Evolutionary conservation across 2,113 vertebrate species (phyloP), one percentile per base, ranked within the genome.

Genomic region (Xyliphius kryptos): DNA sequence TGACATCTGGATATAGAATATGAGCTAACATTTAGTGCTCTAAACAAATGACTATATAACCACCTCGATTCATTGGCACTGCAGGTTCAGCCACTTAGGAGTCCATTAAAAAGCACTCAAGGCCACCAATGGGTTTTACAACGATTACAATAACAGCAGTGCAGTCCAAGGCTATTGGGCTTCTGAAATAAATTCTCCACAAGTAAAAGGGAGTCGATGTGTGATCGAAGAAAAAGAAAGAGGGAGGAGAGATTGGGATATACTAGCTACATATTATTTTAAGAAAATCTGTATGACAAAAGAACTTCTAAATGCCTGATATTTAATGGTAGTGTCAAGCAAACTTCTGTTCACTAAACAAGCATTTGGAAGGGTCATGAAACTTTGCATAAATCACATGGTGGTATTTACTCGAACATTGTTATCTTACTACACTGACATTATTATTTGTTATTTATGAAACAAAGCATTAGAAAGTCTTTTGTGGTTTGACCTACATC

Each of bases 101-200:
- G 62, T 69, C 67, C 67, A 73, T 72, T 76, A 70, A 73, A 76
- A 76, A 70, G 63, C 63, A 73, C 70, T 73, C 71, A 67, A 40
- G 32, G 38, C 49, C 43, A 15, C 54, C 56, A 65, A 63, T 69
- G 67, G 61, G 43, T 66, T 72, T 69, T 63, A 62, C 68, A 66
- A 72, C 55, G 61, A 76, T 69, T 62, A 67, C 70, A 68, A 64
- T 76, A 67, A 63, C 49, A 54, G 59, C 36, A 43, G 36, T 13
- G 55, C 63, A 43, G 46, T n/a, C 16, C 47, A 59, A 54, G 62
- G 49, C 40, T 44, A 49, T 20, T 43, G 20, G 41, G 43, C 38
- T 54, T 22, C 38, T 67, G 61, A 64, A 70, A 73, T 62, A 52
- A 70, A 73, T 67, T 57, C 63, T 48, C 46, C 51, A 50, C 51